Base-by-base conservation (phyloP, 2,113 vertebrate species). In the Dascyllus trimaculatus region DNA sequence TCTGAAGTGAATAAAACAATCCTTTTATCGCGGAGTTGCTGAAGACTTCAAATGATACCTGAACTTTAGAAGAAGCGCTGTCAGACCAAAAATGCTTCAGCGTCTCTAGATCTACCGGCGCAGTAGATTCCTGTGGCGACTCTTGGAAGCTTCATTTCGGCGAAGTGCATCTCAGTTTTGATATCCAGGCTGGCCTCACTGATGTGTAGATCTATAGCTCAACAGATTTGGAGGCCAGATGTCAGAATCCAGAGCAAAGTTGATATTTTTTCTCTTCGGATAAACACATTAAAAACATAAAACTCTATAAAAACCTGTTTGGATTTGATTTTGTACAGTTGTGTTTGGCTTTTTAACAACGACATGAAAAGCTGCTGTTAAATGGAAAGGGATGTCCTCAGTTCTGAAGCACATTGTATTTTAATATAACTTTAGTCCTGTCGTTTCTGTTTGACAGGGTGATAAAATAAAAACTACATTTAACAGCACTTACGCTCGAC, bases 171-270 rank as follows among this genome's bases (percentile, higher is more conserved):
- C 32, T 35, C 32, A 35, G 32, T 35, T 35, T 35, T 35, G 32
- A 35, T 35, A 35, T 35, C 32, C 32, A 35, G 7, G 6, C 8
- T 35, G 32, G 32, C 32, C 32, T 35, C 32, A 71, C 24, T 24
- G 38, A 49, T 25, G 21, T 40, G 22, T 19, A 49, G 3, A 18
- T 58, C 22, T 71, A 11, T 14, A 35, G 57, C 26, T 56, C 14
- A 58, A 29, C 40, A 17, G 21, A 10, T 68, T 53, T 58, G 18
- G 3, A 61, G 29, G 26, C 5, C 68, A 26, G 46, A 49, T 32
- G n/a, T 60, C 26, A 65, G 57, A 51, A 75, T 32, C 49, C 24
- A 26, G 35, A 17, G 4, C 24, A 58, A 65, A 69, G 40, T 62
- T 22, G 15, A 35, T 29, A 7, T 49, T 45, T 45, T n/a, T 25